Percentiles rank a stretch among this genome's conserved stretches.
Evolutionary conservation across 1,140 invertebrate species (phyloP).

Genomic region (Phymorhynchus buccinoides): DNA sequence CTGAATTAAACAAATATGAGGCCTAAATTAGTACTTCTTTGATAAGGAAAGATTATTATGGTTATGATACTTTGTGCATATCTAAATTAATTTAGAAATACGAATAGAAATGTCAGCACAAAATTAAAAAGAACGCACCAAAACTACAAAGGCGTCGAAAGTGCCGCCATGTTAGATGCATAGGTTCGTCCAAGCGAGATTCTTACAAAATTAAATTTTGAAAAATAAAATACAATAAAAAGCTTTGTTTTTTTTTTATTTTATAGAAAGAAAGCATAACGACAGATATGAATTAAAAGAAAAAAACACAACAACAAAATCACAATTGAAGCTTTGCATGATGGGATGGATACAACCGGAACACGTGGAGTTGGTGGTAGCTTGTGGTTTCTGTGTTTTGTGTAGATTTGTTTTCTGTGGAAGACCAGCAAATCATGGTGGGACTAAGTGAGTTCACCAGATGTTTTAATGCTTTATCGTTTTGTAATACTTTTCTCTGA

Average conservation of each 20-base stretch:
- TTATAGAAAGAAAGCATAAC: neutral
- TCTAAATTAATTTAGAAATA: neutral
- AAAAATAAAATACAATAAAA: neutral
- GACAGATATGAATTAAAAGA: neutral
- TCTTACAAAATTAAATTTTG: neutral
- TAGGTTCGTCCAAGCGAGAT: neutral
- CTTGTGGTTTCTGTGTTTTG: neutral
- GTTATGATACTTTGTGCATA: neutral
- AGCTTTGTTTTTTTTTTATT: neutral
- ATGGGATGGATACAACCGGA: slow-evolving; percentile 3
- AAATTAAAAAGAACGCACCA: neutral
- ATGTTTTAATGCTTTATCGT: neutral
- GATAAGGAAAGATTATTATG: neutral
- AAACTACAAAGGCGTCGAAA: slow-evolving; percentile 1
- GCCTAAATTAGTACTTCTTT: neutral
- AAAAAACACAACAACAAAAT: neutral
- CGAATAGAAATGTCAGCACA: neutral
- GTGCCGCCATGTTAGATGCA: slow-evolving; percentile 26
- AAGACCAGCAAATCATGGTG: neutral
- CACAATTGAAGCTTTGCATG: neutral
- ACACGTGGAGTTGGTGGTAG: neutral
- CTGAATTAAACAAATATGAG: too few species aligned
- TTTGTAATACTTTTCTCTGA: neutral
- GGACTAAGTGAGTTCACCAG: slow-evolving; percentile 10
- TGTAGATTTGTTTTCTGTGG: neutral